These are phyloP conservation scores for Phaethornis superciliosus DNA, from an alignment of 2,113 vertebrate species.

Conservation along the genomic window DNA sequence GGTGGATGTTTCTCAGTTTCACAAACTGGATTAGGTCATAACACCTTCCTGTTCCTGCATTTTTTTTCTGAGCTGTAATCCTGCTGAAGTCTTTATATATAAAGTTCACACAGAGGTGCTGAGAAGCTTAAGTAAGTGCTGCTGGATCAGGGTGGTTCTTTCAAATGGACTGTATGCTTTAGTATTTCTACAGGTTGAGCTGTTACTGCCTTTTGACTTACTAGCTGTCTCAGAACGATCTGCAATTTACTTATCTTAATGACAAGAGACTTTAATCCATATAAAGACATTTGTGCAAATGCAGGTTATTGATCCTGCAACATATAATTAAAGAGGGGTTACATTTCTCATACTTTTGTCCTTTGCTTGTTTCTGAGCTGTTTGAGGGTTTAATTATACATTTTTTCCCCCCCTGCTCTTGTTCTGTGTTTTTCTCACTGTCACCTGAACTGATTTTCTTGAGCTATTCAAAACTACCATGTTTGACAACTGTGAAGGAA, in stretches of 20 bases:
- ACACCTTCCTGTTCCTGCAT: background rate
- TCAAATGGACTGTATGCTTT: background rate
- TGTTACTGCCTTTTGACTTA: background rate
- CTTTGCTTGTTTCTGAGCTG: background rate
- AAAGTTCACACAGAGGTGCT: background rate
- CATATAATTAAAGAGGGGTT: background rate
- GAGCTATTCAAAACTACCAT: background rate
- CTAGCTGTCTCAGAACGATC: background rate
- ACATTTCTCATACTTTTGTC: background rate
- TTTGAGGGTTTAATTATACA: background rate
- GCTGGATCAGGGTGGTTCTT: background rate
- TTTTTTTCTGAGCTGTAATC: background rate
- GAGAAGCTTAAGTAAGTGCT: background rate
- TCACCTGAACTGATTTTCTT: background rate
- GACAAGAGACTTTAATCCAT: background rate
- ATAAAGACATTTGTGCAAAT: background rate
- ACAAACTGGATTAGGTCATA: background rate
- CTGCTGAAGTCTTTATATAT: background rate
- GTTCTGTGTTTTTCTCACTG: background rate
- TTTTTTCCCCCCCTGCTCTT: background rate
- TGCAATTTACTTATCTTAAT: background rate
- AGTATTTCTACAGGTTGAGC: background rate
- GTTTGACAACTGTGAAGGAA: background rate
- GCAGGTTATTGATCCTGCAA: background rate
- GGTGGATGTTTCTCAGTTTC: background rate